A percentile compares a stretch with the other conserved stretches of the same genome.
phyloP scores from a whole-genome alignment of 2,113 vertebrate species.

The Daphoenositta chrysoptera region DNA sequence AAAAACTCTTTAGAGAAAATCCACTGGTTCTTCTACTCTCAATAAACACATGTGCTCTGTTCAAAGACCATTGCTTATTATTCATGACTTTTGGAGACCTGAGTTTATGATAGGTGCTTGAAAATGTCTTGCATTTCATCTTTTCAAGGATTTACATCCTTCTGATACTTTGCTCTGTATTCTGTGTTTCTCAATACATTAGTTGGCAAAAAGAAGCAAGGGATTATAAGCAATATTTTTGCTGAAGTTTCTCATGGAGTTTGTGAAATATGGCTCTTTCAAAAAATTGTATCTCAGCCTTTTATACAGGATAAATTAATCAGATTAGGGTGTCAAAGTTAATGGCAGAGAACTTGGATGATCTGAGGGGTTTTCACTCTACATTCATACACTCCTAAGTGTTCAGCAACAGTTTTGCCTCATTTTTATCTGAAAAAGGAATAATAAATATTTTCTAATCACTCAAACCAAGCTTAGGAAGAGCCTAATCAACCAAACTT shows the following conservation, averaged over 20 bases:
- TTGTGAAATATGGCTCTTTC: background rate
- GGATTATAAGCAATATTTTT: background rate
- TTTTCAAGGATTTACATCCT: background rate
- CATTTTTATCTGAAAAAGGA: background rate
- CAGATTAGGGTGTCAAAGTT: background rate
- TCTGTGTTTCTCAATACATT: background rate
- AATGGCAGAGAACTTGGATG: background rate
- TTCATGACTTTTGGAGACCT: background rate
- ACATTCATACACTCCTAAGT: background rate
- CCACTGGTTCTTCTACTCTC: background rate
- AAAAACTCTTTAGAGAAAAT: background rate
- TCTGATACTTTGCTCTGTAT: background rate
- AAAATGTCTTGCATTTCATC: background rate
- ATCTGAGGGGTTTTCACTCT: background rate
- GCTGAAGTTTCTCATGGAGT: background rate
- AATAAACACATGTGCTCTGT: background rate
- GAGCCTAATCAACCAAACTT: background rate
- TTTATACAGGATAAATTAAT: background rate
- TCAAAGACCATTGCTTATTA: background rate
- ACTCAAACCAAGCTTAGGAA: background rate
- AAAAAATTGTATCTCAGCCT: background rate
- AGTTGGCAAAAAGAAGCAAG: background rate
- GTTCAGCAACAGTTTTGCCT: background rate
- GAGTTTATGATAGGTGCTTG: background rate
- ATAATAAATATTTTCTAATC: background rate